phyloP scores from a whole-genome alignment of 2,113 vertebrate genomes.

The Barbus barbus region DNA sequence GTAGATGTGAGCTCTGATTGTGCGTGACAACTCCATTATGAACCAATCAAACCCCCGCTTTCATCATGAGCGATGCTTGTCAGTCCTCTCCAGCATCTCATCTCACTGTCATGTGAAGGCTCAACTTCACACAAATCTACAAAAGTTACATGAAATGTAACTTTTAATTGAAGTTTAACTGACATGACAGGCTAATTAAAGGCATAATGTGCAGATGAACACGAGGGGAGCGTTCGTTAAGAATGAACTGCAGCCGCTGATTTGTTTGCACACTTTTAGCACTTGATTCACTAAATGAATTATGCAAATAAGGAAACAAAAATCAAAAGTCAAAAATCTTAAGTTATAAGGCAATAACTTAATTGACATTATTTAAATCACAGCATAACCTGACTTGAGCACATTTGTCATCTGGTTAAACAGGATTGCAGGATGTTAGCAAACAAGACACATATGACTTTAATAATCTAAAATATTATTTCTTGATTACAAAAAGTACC shows the following conservation, averaged over 20 bases:
- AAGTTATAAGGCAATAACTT: neutral
- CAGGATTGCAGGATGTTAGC: too few relatives aligned
- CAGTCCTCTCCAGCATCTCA: conserved; percentile 20
- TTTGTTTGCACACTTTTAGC: neutral
- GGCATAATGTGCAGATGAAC: neutral
- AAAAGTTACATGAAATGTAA: neutral
- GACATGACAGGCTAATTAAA: neutral
- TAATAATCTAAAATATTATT: too few relatives aligned
- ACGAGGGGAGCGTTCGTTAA: too few relatives aligned
- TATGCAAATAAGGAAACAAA: neutral
- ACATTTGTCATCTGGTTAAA: neutral
- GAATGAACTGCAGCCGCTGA: neutral
- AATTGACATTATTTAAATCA: neutral
- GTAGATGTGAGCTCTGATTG: conserved; percentile 72
- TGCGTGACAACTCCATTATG: conserved; percentile 79
- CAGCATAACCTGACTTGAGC: neutral
- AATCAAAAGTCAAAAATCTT: neutral
- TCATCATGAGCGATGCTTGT: conserved; percentile 62
- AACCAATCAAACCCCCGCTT: conserved; percentile 63
- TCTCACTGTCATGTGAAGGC: neutral
- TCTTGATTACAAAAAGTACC: too few relatives aligned
- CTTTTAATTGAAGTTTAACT: neutral
- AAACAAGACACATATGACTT: too few relatives aligned
- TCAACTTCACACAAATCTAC: neutral
- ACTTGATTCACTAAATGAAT: neutral